Percentiles rank a stretch among this genome's conserved stretches.
phyloP scores from a whole-genome alignment of 2,113 vertebrate species.

The Columba janthina region DNA sequence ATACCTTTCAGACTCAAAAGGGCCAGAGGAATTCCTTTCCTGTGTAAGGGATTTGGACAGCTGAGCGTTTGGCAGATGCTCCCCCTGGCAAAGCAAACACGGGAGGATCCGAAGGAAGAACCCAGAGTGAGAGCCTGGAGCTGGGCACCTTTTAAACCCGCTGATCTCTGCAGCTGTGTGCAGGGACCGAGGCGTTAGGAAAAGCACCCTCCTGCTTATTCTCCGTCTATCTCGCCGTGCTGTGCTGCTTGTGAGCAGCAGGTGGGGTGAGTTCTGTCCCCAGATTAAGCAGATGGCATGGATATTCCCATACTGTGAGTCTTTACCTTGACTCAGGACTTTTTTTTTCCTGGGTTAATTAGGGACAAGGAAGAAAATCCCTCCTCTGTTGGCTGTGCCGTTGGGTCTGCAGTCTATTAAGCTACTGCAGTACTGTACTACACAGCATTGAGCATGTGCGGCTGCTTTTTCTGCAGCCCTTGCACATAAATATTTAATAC shows the following conservation, averaged over 20 bases:
- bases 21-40: background rate
- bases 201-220: background rate
- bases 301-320: background rate
- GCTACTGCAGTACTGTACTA: background rate
- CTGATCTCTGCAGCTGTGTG: background rate
- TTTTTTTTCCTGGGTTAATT: background rate
- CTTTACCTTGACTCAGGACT: background rate
- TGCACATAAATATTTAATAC: background rate
- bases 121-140: background rate
- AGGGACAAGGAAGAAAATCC: background rate
- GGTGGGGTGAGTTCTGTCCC: background rate
- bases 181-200: background rate
- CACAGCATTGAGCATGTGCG: background rate
- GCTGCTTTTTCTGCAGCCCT: background rate
- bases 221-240: background rate
- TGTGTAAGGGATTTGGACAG: background rate
- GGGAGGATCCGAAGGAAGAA: background rate
- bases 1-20: background rate
- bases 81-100: background rate
- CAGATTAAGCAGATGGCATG: background rate
- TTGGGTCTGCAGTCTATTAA: background rate
- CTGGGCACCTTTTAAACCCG: background rate
- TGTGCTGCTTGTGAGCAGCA: background rate
- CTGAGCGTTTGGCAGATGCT: background rate
- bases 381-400: background rate